phyloP scores from a whole-genome alignment of 1,140 invertebrate genomes.

The Drosophila yakuba region DNA sequence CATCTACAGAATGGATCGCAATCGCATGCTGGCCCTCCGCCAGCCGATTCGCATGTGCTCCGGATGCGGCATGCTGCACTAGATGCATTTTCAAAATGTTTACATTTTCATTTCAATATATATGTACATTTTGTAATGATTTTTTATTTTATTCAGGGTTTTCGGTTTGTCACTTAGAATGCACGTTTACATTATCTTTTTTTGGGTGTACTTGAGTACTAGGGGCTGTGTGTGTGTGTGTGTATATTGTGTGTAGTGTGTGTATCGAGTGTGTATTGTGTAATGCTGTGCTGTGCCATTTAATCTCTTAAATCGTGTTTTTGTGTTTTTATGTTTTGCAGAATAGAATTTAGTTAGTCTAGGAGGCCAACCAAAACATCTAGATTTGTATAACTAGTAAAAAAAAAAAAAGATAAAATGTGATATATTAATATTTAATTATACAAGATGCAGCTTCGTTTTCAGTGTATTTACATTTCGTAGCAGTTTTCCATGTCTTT shows the following conservation, averaged over 20 bases:
- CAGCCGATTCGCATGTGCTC: background rate
- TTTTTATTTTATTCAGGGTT: conserved; percentile 40
- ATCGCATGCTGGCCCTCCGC: background rate
- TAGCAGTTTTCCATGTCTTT: conserved; percentile 15
- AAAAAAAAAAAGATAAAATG: conserved; percentile 29
- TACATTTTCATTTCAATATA: background rate
- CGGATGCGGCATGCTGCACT: background rate
- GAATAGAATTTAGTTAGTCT: conserved; percentile 23
- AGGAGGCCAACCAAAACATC: conserved; percentile 24
- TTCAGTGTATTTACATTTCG: conserved; percentile 31
- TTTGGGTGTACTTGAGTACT: conserved; percentile 10
- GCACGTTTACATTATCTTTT: conserved; percentile 8
- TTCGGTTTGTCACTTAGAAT: conserved; percentile 17
- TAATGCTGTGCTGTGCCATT: conserved; percentile 24
- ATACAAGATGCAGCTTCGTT: conserved; percentile 13
- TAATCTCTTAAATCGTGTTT: conserved; percentile 23
- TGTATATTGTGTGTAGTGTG: background rate
- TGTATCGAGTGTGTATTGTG: background rate
- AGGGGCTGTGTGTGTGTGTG: conserved; percentile 9
- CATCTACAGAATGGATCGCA: background rate
- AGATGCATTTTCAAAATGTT: background rate
- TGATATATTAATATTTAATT: conserved; percentile 19
- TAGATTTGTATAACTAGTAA: conserved; percentile 24
- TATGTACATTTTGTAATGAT: background rate
- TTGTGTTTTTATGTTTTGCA: background rate